Conservation (phyloP, 2,888 invertebrate species). For the Sabatieria punctata region DNA sequence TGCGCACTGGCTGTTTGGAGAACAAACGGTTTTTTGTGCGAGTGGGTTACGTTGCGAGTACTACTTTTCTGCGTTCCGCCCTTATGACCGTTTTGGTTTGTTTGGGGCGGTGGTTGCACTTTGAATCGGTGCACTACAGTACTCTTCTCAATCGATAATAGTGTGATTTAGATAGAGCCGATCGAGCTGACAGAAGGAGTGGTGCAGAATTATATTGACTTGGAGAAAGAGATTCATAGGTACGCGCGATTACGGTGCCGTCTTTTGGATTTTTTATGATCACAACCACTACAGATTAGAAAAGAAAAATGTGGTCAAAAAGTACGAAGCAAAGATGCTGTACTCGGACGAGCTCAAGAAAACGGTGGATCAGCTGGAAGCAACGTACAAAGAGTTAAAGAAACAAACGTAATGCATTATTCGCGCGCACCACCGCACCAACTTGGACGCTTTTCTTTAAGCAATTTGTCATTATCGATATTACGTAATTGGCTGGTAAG, state of each 20-base stretch:
- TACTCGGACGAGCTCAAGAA: slow-evolving; percentile 29
- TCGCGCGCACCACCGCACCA: background rate
- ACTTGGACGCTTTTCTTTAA: background rate
- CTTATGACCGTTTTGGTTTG: too few species aligned
- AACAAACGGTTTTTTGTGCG: too few species aligned
- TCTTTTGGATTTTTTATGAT: background rate
- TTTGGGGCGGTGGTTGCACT: too few species aligned
- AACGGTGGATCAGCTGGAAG: slow-evolving; percentile 28
- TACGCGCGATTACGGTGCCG: background rate
- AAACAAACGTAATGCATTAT: slow-evolving; percentile 29
- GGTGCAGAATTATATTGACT: slow-evolving; percentile 31
- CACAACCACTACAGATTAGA: slow-evolving; percentile 21
- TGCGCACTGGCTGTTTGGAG: too few species aligned
- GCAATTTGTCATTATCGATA: background rate
- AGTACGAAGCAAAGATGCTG: slow-evolving; percentile 29
- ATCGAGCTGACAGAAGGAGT: slow-evolving; percentile 24
- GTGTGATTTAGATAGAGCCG: slow-evolving; percentile 17
- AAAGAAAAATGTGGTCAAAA: slow-evolving; percentile 30
- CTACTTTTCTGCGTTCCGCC: too few species aligned
- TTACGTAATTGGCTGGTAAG: background rate
- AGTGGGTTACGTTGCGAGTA: too few species aligned
- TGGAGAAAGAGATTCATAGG: slow-evolving; percentile 32
- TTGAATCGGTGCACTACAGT: too few species aligned
- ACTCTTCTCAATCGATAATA: too few species aligned
- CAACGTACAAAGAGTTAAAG: slow-evolving; percentile 29